phyloP scores from a whole-genome alignment of 2,888 invertebrate species.

The Ophonus ardosiacus region DNA sequence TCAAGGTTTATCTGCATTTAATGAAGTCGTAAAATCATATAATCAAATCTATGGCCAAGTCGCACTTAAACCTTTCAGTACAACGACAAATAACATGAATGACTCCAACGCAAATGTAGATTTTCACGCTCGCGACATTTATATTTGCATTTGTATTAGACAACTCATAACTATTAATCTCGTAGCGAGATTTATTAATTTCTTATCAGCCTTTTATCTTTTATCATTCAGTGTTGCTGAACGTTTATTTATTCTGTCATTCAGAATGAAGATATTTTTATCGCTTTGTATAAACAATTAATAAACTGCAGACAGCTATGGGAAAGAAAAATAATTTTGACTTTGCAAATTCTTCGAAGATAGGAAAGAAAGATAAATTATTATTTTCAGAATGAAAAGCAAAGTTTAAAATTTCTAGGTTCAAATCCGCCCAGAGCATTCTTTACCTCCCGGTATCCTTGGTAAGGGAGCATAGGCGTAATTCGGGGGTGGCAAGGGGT shows the following conservation, averaged over 20 bases:
- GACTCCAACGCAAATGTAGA: constrained; percentile 59
- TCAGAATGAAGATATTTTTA: background rate
- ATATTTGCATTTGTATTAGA: constrained; percentile 56
- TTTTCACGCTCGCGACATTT: constrained; percentile 42
- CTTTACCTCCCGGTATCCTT: too few relatives aligned
- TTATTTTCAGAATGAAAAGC: too few relatives aligned
- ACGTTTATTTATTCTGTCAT: background rate
- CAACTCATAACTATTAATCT: constrained; percentile 32
- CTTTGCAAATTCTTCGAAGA: background rate
- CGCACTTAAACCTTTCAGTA: constrained; percentile 35
- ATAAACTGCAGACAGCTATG: background rate
- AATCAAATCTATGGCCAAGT: constrained; percentile 22
- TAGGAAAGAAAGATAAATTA: background rate
- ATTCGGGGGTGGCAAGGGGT: too few relatives aligned
- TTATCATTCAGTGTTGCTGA: background rate
- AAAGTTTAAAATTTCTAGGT: too few relatives aligned
- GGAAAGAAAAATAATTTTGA: background rate
- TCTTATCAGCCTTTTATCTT: background rate
- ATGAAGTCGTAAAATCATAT: constrained; percentile 36
- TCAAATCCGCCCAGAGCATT: too few relatives aligned
- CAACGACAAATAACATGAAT: constrained; percentile 48
- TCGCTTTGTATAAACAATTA: background rate
- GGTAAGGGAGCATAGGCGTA: too few relatives aligned
- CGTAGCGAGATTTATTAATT: constrained; percentile 6
- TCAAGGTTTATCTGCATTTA: constrained; percentile 28